phyloP scores from a whole-genome alignment of 2,797 vertebrate species.

The Thripadectes ignobilis region DNA sequence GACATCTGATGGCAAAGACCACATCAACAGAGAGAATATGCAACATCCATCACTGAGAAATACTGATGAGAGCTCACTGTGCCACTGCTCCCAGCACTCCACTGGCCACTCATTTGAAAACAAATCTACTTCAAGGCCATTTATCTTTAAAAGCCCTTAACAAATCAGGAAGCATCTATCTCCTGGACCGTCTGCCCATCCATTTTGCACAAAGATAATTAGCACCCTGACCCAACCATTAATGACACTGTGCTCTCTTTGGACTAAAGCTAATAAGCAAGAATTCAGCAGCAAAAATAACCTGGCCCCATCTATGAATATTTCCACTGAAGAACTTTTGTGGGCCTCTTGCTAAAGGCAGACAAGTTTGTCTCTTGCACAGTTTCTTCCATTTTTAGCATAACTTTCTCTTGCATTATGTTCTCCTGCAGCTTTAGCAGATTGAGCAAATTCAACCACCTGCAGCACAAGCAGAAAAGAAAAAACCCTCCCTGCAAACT shows the following conservation, averaged over 20 bases:
- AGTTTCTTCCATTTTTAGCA: background rate
- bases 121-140: constrained; percentile 31
- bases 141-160: constrained; percentile 49
- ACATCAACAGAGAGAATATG: background rate
- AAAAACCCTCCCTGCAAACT: background rate
- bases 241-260: background rate
- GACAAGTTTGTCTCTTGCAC: background rate
- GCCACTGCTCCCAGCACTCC: background rate
- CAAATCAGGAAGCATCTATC: constrained; percentile 3
- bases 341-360: background rate
- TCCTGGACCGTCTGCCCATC: background rate
- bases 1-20: constrained; percentile 26
- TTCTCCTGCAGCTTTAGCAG: background rate
- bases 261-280: background rate
- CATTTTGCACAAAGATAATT: constrained; percentile 40
- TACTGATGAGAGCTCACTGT: background rate
- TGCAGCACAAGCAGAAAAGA: background rate
- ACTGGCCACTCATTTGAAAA: background rate
- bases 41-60: constrained; percentile 6
- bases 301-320: background rate
- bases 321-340: background rate
- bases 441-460: background rate
- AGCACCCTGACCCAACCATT: constrained; percentile 17
- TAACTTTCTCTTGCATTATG: background rate
- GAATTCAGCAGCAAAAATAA: background rate